These are phyloP conservation scores for Epirrita christyi DNA, from an alignment of 2,888 invertebrate species.

Conservation along the genomic window DNA sequence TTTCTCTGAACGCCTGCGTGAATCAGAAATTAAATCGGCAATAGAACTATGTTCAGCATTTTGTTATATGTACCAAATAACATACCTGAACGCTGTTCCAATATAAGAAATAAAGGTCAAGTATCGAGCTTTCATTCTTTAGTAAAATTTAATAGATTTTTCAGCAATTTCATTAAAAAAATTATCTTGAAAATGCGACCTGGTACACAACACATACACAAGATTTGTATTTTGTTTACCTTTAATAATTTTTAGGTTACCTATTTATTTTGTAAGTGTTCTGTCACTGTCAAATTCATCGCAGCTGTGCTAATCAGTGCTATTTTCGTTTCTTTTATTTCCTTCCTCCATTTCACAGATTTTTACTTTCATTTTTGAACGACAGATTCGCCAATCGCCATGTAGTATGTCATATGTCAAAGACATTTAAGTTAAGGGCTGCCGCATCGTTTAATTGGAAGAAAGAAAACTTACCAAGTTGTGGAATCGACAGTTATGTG, in stretches of 20 bases:
- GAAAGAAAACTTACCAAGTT: no score
- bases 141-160: not conserved
- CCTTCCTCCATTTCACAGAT: no score
- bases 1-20: constrained; percentile 89
- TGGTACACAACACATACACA: not conserved
- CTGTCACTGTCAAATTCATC: no score
- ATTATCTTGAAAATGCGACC: not conserved
- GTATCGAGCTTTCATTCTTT: constrained; percentile 87
- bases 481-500: no score
- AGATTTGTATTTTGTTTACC: constrained; percentile 6
- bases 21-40: not conserved
- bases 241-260: constrained; percentile 1
- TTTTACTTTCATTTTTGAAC: no score
- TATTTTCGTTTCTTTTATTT: no score
- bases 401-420: no score
- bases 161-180: not conserved
- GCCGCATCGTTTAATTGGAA: no score
- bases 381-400: no score
- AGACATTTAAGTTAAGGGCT: no score
- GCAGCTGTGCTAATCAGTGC: no score
- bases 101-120: constrained; percentile 91
- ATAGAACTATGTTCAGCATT: not conserved
- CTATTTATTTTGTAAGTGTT: not conserved
- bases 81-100: constrained; percentile 89
- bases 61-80: not conserved